phyloP scores from a whole-genome alignment of 2,888 invertebrate genomes.

The Apamea crenata region DNA sequence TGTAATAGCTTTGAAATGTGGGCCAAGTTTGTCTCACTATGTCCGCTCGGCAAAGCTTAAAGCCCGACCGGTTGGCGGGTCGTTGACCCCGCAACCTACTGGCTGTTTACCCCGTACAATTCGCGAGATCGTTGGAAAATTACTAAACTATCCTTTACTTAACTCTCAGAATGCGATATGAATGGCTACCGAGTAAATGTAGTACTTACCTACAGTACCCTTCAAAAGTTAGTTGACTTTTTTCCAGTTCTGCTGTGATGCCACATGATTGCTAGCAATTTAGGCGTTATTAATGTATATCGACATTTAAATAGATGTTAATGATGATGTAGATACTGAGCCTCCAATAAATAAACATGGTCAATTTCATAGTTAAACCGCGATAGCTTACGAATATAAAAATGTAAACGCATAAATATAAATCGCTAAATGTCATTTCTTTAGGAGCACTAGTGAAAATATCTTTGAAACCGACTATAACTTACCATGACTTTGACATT shows the following conservation, averaged over 20 bases:
- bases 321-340: constrained; percentile 14
- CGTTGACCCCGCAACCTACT: constrained; percentile 88
- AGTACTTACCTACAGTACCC: neutral
- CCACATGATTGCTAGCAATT: neutral
- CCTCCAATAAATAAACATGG: constrained; percentile 10
- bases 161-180: constrained; percentile 49
- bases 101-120: constrained; percentile 76
- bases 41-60: constrained; percentile 84
- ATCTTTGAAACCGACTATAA: constrained; percentile 57
- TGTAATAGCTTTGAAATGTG: constrained; percentile 80
- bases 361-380: neutral
- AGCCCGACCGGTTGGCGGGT: constrained; percentile 87
- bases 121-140: constrained; percentile 67
- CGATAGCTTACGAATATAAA: constrained; percentile 34
- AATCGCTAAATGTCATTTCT: constrained; percentile 44
- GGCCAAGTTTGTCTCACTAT: constrained; percentile 87
- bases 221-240: neutral
- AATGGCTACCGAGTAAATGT: constrained; percentile 35
- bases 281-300: neutral
- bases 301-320: constrained; percentile 1
- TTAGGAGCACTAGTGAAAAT: constrained; percentile 46
- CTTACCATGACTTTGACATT: constrained; percentile 65
- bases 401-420: constrained; percentile 41
- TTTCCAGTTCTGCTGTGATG: neutral
- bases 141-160: constrained; percentile 66